These are phyloP conservation scores for Labeo rohita DNA, from an alignment of 2,113 vertebrate species.

Conservation along the genomic window DNA sequence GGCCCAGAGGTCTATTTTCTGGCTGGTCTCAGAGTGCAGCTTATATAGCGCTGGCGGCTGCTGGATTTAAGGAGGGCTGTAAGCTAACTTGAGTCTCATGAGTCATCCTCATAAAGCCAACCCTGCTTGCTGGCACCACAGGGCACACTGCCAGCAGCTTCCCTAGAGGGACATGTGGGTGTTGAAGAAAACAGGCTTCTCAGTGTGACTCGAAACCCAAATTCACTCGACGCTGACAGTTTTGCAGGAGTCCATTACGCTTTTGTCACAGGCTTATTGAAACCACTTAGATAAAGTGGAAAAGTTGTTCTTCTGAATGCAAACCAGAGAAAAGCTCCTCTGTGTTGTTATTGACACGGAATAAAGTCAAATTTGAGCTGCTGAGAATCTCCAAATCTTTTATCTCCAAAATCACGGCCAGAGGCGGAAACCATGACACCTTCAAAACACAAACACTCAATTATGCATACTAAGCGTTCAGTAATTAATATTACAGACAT, in stretches of 20 bases:
- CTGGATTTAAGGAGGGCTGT: slow-evolving; percentile 17
- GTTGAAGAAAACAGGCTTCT: slow-evolving; percentile 44
- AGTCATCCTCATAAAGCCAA: slow-evolving; percentile 44
- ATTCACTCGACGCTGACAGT: slow-evolving; percentile 7
- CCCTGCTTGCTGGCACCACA: slow-evolving; percentile 38
- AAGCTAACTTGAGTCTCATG: slow-evolving; percentile 44
- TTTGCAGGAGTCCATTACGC: background rate
- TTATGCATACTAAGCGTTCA: background rate
- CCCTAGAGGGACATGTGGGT: slow-evolving; percentile 29
- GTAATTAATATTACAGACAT: slow-evolving; percentile 17
- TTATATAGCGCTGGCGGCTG: slow-evolving; percentile 12
- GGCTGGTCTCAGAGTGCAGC: background rate
- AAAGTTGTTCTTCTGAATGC: background rate
- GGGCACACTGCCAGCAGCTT: slow-evolving; percentile 46
- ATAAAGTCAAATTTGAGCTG: background rate
- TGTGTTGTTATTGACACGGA: background rate
- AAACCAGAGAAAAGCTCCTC: background rate
- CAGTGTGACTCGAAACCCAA: slow-evolving; percentile 30
- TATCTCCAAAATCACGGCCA: background rate
- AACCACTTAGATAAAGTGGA: background rate
- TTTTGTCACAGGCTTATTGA: slow-evolving; percentile 28
- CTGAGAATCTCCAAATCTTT: background rate
- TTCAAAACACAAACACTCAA: background rate
- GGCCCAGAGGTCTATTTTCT: background rate
- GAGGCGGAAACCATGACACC: background rate